A percentile compares a stretch with the other conserved stretches of the same genome.
These are phyloP conservation scores for Pampus argenteus DNA, from an alignment of 2,797 vertebrate species.

Conservation along the genomic window DNA sequence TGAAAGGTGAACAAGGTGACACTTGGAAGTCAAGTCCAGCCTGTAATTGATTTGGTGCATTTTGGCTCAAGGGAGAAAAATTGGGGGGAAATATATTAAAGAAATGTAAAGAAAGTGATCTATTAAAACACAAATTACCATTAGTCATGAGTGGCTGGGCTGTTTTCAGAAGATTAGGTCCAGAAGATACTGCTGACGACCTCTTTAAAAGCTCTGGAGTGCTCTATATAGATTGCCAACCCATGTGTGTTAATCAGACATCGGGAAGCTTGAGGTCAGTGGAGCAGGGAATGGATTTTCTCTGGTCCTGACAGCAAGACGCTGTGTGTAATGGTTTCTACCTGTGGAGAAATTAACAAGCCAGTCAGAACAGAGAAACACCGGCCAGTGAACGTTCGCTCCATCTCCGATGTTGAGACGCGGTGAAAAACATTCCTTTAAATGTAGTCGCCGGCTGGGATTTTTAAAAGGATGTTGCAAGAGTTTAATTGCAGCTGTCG, in stretches of 20 bases:
- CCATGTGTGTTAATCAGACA: conserved; percentile 77
- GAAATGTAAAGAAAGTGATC: conserved; percentile 1
- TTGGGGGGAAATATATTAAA: conserved; percentile 17
- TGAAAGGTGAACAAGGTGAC: conserved; percentile 50
- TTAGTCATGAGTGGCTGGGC: conserved; percentile 24
- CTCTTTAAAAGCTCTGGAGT: conserved; percentile 57
- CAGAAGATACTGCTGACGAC: conserved; percentile 38
- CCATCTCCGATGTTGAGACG: conserved; percentile 20
- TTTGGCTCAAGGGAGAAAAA: conserved; percentile 21
- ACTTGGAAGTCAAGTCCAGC: conserved; percentile 51
- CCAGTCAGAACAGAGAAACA: conserved; percentile 56
- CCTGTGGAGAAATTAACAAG: conserved; percentile 75
- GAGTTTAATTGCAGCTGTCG: conserved; percentile 19
- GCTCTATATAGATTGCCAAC: conserved; percentile 69
- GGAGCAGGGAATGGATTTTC: conserved; percentile 78
- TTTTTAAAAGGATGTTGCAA: conserved; percentile 7
- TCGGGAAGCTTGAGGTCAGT: conserved; percentile 74
- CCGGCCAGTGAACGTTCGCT: conserved; percentile 39
- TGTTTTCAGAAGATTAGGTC: conserved; percentile 45
- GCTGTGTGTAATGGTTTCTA: conserved; percentile 66
- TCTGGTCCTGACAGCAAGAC: conserved; percentile 59
- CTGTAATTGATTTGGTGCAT: conserved; percentile 28
- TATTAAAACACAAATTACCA: conserved; percentile 26
- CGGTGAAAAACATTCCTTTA: conserved; percentile 20
- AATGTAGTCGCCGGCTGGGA: conserved; percentile 8